Percentiles rank a stretch among this genome's conserved stretches.
These are phyloP conservation scores for Simalia tracyae DNA, from an alignment of 2,797 vertebrate species.

Conservation along the genomic window DNA sequence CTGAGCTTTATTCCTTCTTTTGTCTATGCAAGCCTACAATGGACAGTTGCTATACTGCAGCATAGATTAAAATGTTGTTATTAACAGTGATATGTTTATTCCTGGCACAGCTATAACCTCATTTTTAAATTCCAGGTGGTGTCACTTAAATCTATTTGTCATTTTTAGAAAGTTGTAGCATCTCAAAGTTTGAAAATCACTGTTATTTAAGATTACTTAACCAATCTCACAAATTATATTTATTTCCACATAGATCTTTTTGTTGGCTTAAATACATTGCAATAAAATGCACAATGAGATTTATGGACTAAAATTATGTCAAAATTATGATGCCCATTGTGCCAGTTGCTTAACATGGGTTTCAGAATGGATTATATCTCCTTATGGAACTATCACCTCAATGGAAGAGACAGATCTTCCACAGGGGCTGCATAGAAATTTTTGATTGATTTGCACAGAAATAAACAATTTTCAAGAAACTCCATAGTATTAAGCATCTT, in stretches of 20 bases:
- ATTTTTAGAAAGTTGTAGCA: neutral
- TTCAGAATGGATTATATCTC: slow-evolving; percentile 1
- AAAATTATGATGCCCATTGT: neutral
- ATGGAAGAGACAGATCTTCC: neutral
- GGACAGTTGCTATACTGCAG: too few species aligned
- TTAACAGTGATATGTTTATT: neutral
- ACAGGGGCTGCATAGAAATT: neutral
- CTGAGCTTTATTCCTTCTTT: neutral
- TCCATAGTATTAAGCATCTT: too few species aligned
- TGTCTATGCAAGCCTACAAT: neutral
- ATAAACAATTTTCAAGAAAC: too few species aligned
- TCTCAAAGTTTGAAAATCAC: neutral
- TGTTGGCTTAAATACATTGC: neutral
- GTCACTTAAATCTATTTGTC: neutral
- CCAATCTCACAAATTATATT: neutral
- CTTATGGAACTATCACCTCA: neutral
- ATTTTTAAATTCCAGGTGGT: neutral
- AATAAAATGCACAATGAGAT: neutral
- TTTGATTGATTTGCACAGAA: neutral
- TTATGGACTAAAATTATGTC: neutral
- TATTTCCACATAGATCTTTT: slow-evolving; percentile 10
- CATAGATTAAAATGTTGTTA: neutral
- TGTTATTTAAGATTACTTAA: neutral
- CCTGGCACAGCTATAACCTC: neutral
- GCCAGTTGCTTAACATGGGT: neutral